Evolutionary conservation across 1,140 invertebrate species (phyloP).

Genomic region (Oedothorax gibbosus): DNA sequence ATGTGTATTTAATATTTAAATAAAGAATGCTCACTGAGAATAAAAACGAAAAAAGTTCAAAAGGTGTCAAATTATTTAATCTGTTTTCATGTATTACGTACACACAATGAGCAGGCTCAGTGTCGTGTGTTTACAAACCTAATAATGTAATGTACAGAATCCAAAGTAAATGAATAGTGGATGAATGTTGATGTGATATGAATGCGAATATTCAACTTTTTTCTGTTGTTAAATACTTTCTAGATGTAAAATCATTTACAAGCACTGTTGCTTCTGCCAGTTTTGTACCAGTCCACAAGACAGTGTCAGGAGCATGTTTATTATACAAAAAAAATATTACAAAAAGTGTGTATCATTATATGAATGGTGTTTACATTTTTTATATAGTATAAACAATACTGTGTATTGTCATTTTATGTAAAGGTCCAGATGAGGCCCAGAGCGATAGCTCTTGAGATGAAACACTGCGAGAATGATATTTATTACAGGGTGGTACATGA

Average conservation of each 20-base stretch:
- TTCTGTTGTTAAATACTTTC: slow-evolving; percentile 32
- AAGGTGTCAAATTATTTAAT: background rate
- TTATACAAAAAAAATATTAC: slow-evolving; percentile 27
- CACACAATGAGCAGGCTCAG: slow-evolving; percentile 58
- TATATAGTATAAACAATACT: slow-evolving; percentile 62
- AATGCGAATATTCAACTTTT: slow-evolving; percentile 48
- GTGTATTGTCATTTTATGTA: slow-evolving; percentile 63
- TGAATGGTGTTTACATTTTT: slow-evolving; percentile 54
- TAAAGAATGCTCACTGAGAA: too few species aligned
- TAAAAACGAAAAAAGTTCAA: too few species aligned
- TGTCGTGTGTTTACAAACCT: slow-evolving; percentile 41
- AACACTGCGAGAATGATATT: slow-evolving; percentile 5
- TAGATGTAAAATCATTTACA: slow-evolving; percentile 25
- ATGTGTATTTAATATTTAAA: too few species aligned
- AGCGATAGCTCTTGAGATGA: background rate
- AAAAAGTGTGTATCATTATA: slow-evolving; percentile 56
- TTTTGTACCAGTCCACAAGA: slow-evolving; percentile 15
- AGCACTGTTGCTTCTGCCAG: slow-evolving; percentile 42
- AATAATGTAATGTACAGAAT: slow-evolving; percentile 5
- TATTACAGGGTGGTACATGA: slow-evolving; percentile 18
- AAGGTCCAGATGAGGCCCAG: slow-evolving; percentile 30
- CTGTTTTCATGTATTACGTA: slow-evolving; percentile 5
- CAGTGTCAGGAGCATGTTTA: slow-evolving; percentile 42
- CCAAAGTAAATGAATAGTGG: slow-evolving; percentile 29
- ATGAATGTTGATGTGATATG: slow-evolving; percentile 36